A percentile compares a stretch with the other conserved stretches of the same genome.
phyloP scores from a whole-genome alignment of 2,113 vertebrate species.

The Podarcis raffonei region DNA sequence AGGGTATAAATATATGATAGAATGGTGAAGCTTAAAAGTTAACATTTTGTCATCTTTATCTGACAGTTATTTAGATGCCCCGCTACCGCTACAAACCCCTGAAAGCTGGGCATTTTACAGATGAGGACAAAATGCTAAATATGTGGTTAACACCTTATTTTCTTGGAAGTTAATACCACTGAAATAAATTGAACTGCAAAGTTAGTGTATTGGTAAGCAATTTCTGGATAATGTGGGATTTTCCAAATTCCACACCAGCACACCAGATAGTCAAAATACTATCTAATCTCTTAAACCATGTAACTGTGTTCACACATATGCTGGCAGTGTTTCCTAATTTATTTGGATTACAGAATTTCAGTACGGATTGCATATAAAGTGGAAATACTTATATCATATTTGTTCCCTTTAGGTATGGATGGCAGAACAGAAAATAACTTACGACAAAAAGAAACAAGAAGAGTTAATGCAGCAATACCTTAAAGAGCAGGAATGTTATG shows the following conservation, averaged over 20 bases:
- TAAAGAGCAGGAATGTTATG: constrained; percentile 97
- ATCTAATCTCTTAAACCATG: not conserved
- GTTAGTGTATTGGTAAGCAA: not conserved
- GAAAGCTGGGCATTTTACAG: too few relatives aligned
- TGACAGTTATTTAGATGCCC: not conserved
- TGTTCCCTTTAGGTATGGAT: constrained; percentile 92
- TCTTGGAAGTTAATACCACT: not conserved
- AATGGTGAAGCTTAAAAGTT: too few relatives aligned
- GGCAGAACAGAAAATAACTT: constrained; percentile 96
- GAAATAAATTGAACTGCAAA: not conserved
- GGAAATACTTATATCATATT: not conserved
- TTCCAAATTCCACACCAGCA: not conserved
- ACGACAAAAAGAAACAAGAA: constrained; percentile 97
- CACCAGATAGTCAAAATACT: not conserved
- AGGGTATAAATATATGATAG: too few relatives aligned
- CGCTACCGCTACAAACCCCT: not conserved
- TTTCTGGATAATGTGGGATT: not conserved
- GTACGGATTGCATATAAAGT: not conserved
- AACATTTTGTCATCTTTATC: not conserved
- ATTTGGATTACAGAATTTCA: not conserved
- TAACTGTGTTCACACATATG: not conserved
- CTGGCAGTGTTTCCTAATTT: not conserved
- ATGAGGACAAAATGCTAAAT: not conserved
- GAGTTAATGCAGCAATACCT: constrained; percentile 96
- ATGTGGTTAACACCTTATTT: not conserved